phyloP scores from a whole-genome alignment of 2,888 invertebrate genomes.

The Chirona hameri region DNA sequence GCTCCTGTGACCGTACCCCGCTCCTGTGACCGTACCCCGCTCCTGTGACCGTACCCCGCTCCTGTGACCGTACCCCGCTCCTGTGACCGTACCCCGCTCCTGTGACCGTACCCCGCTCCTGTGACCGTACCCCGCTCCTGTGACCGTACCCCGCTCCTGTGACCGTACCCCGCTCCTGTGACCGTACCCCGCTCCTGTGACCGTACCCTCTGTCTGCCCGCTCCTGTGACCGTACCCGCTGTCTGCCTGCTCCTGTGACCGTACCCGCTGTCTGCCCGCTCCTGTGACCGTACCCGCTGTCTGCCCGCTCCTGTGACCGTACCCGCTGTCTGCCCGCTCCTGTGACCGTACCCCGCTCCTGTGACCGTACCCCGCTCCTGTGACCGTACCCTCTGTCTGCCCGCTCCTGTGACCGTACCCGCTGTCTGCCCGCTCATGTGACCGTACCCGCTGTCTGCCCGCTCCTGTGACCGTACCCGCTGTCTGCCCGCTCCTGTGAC shows the following conservation, averaged over 20 bases:
- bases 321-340: too few relatives aligned
- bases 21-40: neutral
- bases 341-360: neutral
- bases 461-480: too few relatives aligned
- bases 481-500: too few relatives aligned
- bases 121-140: neutral
- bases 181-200: too few relatives aligned
- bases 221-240: neutral
- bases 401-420: neutral
- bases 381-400: too few relatives aligned
- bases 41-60: too few relatives aligned
- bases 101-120: neutral
- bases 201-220: neutral
- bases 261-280: neutral
- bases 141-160: neutral
- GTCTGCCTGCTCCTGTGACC: neutral
- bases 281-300: neutral
- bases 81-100: too few relatives aligned
- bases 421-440: neutral
- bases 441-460: neutral
- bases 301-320: neutral
- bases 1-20: neutral
- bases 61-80: neutral
- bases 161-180: neutral
- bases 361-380: neutral